Percentiles rank a stretch among this genome's conserved stretches.
Evolutionary conservation across 1,140 invertebrate genomes (phyloP).

Genomic region (Microplitis demolitor): DNA sequence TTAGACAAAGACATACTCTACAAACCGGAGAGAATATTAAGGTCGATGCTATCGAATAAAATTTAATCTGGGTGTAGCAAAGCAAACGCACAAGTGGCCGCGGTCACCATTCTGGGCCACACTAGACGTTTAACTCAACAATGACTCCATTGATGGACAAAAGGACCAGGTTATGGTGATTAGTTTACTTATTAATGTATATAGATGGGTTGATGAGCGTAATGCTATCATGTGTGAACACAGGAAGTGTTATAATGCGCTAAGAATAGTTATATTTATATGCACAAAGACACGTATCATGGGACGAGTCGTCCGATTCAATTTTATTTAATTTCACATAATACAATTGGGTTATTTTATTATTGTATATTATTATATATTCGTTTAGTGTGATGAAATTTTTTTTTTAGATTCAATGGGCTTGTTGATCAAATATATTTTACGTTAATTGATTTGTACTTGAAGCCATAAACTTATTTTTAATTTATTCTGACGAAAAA

Average conservation of each 20-base stretch:
- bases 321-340: constrained; percentile 28
- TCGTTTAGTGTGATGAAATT: no score
- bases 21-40: constrained; percentile 11
- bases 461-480: no score
- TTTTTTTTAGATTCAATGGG: background rate
- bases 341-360: constrained; percentile 21
- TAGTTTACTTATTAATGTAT: background rate
- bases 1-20: background rate
- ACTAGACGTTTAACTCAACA: constrained; percentile 17
- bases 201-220: background rate
- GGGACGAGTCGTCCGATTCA: constrained; percentile 27
- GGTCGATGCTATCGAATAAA: constrained; percentile 29
- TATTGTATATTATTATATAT: background rate
- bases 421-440: background rate
- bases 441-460: no score
- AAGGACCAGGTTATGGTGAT: constrained; percentile 10
- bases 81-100: constrained; percentile 19
- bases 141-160: constrained; percentile 18
- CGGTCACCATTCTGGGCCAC: constrained; percentile 13
- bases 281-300: constrained; percentile 29
- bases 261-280: constrained; percentile 30
- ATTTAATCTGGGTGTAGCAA: constrained; percentile 19
- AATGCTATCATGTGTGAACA: background rate
- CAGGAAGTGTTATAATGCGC: background rate
- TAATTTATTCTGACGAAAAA: no score